Base-by-base conservation (phyloP, 2,113 vertebrate species). In the Oophaga pumilio region DNA sequence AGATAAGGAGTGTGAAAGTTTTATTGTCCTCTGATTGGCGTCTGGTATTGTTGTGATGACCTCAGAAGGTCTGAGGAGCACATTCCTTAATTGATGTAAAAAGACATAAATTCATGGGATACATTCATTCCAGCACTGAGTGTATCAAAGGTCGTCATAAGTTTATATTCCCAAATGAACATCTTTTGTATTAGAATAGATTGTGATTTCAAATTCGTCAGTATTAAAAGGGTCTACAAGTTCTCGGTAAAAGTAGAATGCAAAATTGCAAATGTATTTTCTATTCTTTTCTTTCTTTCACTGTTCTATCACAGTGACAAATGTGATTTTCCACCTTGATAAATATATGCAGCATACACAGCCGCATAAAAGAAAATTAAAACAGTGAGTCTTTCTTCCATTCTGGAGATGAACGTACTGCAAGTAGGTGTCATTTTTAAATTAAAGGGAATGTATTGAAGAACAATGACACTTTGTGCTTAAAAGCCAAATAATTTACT, bases 401-500 rank as follows among this genome's bases (percentile, higher is more conserved):
- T 69, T 52, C 49, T 83, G 18, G 49, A 68, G 62, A 83, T 83
- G 62, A 66, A 50, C 81, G 69, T 24, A 26, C 81, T 83, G 81
- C 81, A 69, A 68, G 81, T 68, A 83, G 81, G 81, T 83, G 81
- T 83, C 62, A 83, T 83, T 83, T 83, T 83, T 83, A 69, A 83
- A 83, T 83, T 68, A 83, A 83, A 83, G 60, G 14, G 20, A 68
- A 83, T 83, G 59, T 26, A 83, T 68, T 83, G 43, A 68, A 83
- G 68, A 84, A 84, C 68, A 59, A 84, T 84, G 82, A 74, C 82
- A 84, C 68, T 71, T 84, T 84, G 82, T 84, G 82, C 82, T 84
- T 71, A 84, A 84, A 84, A 84, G 82, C 68, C 82, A 84, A 73
- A 71, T 84, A 84, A 74, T 84, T 84, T 84, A 71, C 82, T 84